These are phyloP conservation scores for Stegodyphus dumicola DNA, from an alignment of 1,140 invertebrate genomes.

Conservation along the genomic window DNA sequence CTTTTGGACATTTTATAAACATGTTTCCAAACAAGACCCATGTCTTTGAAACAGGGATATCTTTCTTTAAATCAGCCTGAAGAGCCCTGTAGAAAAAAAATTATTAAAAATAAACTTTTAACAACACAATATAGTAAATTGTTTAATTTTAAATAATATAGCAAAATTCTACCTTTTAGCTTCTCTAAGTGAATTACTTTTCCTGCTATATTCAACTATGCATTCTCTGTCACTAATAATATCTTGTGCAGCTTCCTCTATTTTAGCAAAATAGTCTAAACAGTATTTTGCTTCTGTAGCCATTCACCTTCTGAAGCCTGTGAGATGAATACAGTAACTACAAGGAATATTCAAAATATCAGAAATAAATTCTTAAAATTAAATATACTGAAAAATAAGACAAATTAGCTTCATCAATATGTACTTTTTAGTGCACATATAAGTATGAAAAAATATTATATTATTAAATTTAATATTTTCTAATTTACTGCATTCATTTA, in stretches of 20 bases:
- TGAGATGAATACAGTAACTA: not conserved
- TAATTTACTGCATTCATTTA: too few relatives aligned
- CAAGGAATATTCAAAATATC: not conserved
- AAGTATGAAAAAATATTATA: too few relatives aligned
- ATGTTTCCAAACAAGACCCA: conserved; percentile 61
- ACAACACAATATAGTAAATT: not conserved
- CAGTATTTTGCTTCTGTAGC: conserved; percentile 4
- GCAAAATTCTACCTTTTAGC: conserved; percentile 32
- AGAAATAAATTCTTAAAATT: not conserved
- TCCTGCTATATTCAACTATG: conserved; percentile 32
- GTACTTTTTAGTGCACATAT: too few relatives aligned
- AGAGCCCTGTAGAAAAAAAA: conserved; percentile 22
- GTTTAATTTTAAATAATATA: not conserved
- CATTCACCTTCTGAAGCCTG: conserved; percentile 6
- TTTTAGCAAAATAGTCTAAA: conserved; percentile 40
- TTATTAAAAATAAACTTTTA: conserved; percentile 1
- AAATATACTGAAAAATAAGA: not conserved
- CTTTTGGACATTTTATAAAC: conserved; percentile 57
- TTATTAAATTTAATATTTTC: too few relatives aligned
- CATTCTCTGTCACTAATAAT: conserved; percentile 51
- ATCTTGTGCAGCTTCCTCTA: conserved; percentile 47
- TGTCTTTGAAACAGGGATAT: conserved; percentile 38
- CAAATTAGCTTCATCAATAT: too few relatives aligned
- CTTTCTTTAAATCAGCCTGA: conserved; percentile 33
- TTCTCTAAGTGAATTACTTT: conserved; percentile 42